Conservation (phyloP, 2,113 vertebrate genomes). For the Charina bottae region DNA sequence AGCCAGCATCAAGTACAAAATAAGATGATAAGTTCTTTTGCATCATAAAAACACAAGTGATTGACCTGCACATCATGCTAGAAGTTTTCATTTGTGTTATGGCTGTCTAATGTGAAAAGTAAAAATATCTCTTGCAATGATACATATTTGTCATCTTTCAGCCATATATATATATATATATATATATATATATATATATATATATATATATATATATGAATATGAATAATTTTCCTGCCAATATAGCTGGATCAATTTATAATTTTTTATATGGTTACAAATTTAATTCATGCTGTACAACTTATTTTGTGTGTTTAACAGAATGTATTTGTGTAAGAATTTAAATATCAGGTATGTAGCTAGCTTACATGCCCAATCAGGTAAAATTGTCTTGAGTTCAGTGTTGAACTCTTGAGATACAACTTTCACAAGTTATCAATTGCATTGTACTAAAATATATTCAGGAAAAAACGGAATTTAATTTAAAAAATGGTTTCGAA, state of each 20-base stretch:
- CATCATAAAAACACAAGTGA: constrained; percentile 75
- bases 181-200: too few relatives aligned
- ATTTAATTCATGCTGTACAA: constrained; percentile 77
- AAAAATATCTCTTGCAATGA: constrained; percentile 72
- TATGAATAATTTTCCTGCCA: constrained; percentile 57
- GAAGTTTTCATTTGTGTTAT: constrained; percentile 74
- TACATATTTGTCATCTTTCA: constrained; percentile 52
- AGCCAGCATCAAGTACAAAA: constrained; percentile 77
- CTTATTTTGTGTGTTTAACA: constrained; percentile 75
- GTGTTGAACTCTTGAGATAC: constrained; percentile 65
- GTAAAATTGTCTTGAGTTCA: constrained; percentile 61
- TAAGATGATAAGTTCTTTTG: constrained; percentile 76
- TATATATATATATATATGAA: background rate
- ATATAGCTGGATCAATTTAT: constrained; percentile 69
- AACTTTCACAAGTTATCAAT: constrained; percentile 63
- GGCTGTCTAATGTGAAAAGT: constrained; percentile 68
- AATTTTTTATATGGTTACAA: constrained; percentile 67
- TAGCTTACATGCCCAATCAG: constrained; percentile 61
- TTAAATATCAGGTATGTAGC: constrained; percentile 64
- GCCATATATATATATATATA: constrained; percentile 1
- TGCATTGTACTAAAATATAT: constrained; percentile 48
- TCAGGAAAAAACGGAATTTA: constrained; percentile 41
- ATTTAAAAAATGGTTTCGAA: constrained; percentile 41
- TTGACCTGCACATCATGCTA: constrained; percentile 71
- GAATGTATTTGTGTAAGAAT: constrained; percentile 75